Percentiles rank a stretch among this genome's conserved stretches.
These are phyloP conservation scores for Melieria omissa DNA, from an alignment of 2,888 invertebrate genomes.

Conservation along the genomic window DNA sequence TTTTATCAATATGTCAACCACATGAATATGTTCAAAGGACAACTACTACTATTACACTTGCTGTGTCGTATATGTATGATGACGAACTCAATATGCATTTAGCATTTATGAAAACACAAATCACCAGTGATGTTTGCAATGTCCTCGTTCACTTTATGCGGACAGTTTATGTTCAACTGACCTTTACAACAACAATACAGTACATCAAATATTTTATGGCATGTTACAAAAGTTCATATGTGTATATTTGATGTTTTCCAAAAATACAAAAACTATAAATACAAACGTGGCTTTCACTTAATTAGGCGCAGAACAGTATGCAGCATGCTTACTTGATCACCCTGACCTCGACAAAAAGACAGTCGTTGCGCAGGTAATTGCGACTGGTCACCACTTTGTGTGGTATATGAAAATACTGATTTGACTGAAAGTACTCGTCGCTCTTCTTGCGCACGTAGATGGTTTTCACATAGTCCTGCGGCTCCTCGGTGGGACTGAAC, in stretches of 20 bases:
- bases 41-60: too few species aligned
- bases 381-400: conserved; percentile 61
- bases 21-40: too few species aligned
- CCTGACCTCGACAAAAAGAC: conserved; percentile 63
- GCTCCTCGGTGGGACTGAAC: conserved; percentile 64
- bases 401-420: conserved; percentile 65
- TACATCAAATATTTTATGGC: not conserved
- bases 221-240: not conserved
- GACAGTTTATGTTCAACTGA: not conserved
- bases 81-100: too few species aligned
- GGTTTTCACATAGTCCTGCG: conserved; percentile 74
- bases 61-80: too few species aligned
- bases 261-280: too few species aligned
- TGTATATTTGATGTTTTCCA: not conserved
- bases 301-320: not conserved
- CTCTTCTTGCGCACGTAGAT: conserved; percentile 70
- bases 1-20: too few species aligned
- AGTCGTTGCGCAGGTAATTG: conserved; percentile 63
- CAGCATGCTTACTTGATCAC: conserved; percentile 50
- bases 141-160: too few species aligned
- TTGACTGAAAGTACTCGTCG: conserved; percentile 63
- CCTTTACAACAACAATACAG: not conserved
- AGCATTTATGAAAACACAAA: too few species aligned
- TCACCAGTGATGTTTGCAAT: too few species aligned
- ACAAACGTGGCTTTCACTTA: too few species aligned